These are phyloP conservation scores for Acanthaster planci DNA, from an alignment of 35 echinoderm and acorn worm genomes.

Conservation along the genomic window DNA sequence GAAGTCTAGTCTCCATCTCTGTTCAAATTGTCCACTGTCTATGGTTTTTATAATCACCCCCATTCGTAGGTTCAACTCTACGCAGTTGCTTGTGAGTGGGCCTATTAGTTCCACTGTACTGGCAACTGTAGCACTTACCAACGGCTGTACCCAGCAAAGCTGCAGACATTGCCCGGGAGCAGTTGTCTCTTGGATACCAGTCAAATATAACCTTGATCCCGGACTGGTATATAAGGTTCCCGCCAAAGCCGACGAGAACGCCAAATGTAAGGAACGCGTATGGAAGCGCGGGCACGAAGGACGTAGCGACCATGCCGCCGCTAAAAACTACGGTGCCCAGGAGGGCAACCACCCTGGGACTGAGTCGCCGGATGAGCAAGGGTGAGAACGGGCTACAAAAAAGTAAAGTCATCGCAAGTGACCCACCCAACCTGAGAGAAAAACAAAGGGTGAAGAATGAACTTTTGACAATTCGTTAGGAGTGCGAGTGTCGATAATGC, in stretches of 20 bases:
- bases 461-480: neutral
- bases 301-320: neutral
- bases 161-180: neutral
- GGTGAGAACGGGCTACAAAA: neutral
- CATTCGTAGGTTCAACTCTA: too few species aligned
- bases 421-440: neutral
- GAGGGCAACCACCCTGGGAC: neutral
- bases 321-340: neutral
- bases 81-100: too few species aligned
- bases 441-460: neutral
- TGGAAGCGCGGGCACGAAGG: neutral
- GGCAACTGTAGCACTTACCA: neutral
- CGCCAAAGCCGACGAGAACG: neutral
- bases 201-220: neutral
- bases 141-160: neutral
- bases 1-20: neutral
- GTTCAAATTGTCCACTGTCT: neutral
- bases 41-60: too few species aligned
- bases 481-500: neutral
- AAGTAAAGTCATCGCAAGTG: neutral
- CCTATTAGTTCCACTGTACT: too few species aligned
- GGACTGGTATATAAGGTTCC: neutral
- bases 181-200: neutral
- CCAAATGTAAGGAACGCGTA: neutral
- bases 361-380: neutral